These are phyloP conservation scores for Triops longicaudatus DNA, from an alignment of 1,140 invertebrate genomes.

Conservation along the genomic window DNA sequence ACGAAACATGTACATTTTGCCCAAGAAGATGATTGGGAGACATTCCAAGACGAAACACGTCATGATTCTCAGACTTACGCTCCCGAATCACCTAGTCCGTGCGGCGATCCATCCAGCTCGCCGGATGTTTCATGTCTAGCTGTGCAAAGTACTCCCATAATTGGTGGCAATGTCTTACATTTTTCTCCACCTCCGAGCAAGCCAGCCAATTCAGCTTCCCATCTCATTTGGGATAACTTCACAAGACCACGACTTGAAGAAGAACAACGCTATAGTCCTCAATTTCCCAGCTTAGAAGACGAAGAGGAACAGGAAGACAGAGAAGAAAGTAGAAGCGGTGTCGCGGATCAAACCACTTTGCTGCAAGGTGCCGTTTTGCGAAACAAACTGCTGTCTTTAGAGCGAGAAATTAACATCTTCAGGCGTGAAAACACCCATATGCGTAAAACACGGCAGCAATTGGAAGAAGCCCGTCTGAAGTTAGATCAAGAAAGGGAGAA, in stretches of 20 bases:
- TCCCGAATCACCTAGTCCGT: background rate
- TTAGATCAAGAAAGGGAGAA: constrained; percentile 26
- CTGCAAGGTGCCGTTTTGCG: constrained; percentile 19
- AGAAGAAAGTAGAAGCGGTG: background rate
- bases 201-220: background rate
- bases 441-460: constrained; percentile 21
- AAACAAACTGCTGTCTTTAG: constrained; percentile 9
- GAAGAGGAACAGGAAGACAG: background rate
- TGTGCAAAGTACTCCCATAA: background rate
- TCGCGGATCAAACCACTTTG: background rate
- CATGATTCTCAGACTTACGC: background rate
- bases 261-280: background rate
- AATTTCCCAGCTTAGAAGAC: background rate
- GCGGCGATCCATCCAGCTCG: background rate
- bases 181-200: background rate
- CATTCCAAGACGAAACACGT: background rate
- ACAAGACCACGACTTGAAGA: constrained; percentile 9
- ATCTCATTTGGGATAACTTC: background rate
- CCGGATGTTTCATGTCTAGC: background rate
- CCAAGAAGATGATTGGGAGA: background rate
- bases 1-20: background rate
- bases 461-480: constrained; percentile 23
- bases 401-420: constrained; percentile 25
- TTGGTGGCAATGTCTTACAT: background rate
- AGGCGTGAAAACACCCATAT: constrained; percentile 20